Evolutionary conservation across 2,797 vertebrate genomes (phyloP), one percentile per base, ranked within the genome.

Genomic region (Eremophila alpestris): DNA sequence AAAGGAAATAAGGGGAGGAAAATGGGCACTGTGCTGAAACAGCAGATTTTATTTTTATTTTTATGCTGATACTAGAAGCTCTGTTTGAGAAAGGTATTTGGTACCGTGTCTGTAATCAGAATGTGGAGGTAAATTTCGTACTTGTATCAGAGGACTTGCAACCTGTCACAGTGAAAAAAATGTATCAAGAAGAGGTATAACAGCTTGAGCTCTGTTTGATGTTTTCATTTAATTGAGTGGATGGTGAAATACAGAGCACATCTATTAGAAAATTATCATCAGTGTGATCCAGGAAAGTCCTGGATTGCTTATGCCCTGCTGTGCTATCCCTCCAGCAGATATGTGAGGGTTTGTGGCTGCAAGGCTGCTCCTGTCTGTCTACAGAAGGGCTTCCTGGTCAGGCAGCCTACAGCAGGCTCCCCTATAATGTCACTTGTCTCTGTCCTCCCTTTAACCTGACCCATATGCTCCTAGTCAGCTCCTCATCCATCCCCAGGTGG

Each of bases 11-110:
- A 88, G 51, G 43, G 64, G 27, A 0, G 7, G 83, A 32, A 41
- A 92, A 80, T n/a, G 65, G 65, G 67, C 56, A 55, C 75, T 79
- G 62, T 80, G 83, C 91, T 94, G 90, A 96, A 94, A 67, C 75
- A 83, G 91, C 89, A 76, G 27, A 59, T 90, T 80, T 91, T 96
- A 36, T 85, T 94, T 76, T 85, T 93, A 43, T 84, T 95, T 87
- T 36, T 30, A n/a, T 20, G 12, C 52, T 91, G 41, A 68, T 92
- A 49, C 16, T 78, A 75, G 69, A 88, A 81, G 40, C 24, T 82
- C 52, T 82, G 18, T 76, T 86, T 89, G 43, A 76, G n/a, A 52
- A 20, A 34, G 7, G 13, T 51, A 11, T 63, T 71, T 63, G 20
- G 27, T 78, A n/a, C 36, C 9, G 4, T 34, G 16, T 55, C 9